Base-by-base conservation (phyloP, 2,888 invertebrate species). In the Rapana venosa region DNA sequence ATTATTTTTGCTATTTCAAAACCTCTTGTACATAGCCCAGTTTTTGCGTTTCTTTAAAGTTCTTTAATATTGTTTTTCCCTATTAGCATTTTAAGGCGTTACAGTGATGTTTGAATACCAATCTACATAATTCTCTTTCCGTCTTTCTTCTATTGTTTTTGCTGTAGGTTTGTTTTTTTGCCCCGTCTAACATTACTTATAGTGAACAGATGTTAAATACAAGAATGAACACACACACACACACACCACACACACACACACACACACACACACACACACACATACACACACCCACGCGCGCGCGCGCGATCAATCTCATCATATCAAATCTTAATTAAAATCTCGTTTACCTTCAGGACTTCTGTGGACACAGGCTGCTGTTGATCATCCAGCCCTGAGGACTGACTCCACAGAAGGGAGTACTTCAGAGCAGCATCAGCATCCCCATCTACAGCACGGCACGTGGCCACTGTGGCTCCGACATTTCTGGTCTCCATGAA, bases 371-470 rank as follows among this genome's bases (percentile, higher is more conserved):
- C 58, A n/a, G n/a, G 4, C 26, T 30, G 17, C 30, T 58, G 56
- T 15, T 17, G 56, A n/a, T 56, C 85, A 85, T 93, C 92, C 32
- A 89, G 88, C 2, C 93, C 94, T 83, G 88, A 66, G 17, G 92
- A 92, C 32, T 90, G 89, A 47, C 92, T 91, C 84, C 97, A 97
- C 74, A 97, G 96, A 77, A 98, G 97, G 15, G 97, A 97, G 93
- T 98, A 98, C 89, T 97, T 97, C 1, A 98, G 95, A 88, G 97
- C 97, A 0, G 98, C 97, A 94, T 97, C 92, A 17, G 90, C 36
- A 91, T 96, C 96, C 1, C 92, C 92, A 91, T 96, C 96, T 22
- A 88, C 92, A 0, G 96, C 97, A 0, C 97, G 95, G 94, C 98
- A 97, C 93, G 96, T 97, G 15, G 97, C n/a, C 36, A 87, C 30